A percentile compares a stretch with the other conserved stretches of the same genome.
These are phyloP conservation scores for Barnardius zonarius DNA, from an alignment of 2,113 vertebrate species.

Conservation along the genomic window DNA sequence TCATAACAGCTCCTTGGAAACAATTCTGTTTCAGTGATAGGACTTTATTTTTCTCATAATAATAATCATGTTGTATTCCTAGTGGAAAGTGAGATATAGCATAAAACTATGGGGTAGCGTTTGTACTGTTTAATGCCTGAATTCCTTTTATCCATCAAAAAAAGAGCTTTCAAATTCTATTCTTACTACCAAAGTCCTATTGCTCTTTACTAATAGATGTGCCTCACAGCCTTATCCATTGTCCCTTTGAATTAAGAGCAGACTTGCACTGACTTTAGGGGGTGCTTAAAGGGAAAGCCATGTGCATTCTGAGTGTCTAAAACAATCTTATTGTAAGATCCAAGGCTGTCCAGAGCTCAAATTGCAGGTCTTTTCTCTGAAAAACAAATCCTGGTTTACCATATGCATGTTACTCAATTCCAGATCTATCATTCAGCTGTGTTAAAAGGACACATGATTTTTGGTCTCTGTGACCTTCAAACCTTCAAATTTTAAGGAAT, in stretches of 20 bases:
- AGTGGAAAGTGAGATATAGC: background rate
- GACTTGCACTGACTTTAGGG: background rate
- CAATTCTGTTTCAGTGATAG: background rate
- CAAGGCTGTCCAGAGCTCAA: background rate
- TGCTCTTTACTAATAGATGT: background rate
- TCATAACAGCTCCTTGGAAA: background rate
- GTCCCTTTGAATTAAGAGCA: background rate
- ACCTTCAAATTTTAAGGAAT: background rate
- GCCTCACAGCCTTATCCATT: background rate
- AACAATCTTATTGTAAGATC: background rate
- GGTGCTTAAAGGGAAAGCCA: background rate
- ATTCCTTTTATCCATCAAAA: background rate
- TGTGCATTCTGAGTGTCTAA: background rate
- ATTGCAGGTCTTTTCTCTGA: background rate
- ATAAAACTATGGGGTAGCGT: background rate
- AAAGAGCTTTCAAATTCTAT: background rate
- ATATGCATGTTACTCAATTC: accelerated
- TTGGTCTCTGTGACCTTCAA: background rate
- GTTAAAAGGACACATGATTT: background rate
- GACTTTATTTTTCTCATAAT: background rate
- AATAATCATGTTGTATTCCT: background rate
- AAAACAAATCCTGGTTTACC: background rate
- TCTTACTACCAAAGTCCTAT: background rate
- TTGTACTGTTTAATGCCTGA: background rate
- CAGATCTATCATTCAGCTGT: background rate